Evolutionary conservation across 2,888 invertebrate species (phyloP).

Genomic region (Ectemnius lituratus): DNA sequence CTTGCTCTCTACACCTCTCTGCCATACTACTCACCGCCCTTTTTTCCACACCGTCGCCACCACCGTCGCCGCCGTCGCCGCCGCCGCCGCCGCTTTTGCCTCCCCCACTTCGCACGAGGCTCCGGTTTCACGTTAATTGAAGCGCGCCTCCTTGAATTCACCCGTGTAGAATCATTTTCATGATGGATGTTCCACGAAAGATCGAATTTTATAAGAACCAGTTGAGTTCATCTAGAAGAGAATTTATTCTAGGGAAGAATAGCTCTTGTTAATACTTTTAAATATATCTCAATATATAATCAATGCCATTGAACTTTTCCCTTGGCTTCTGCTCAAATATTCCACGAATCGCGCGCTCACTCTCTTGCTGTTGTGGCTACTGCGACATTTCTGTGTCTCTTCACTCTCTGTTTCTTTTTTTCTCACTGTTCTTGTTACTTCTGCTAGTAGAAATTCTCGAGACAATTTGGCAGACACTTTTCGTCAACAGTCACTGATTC

Average conservation of each 20-base stretch:
- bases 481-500: too few species aligned
- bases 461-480: too few species aligned
- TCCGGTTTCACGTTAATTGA: slow-evolving; percentile 6
- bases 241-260: too few species aligned
- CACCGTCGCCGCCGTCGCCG: too few species aligned
- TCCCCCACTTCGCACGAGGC: slow-evolving; percentile 5
- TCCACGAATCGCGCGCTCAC: background rate
- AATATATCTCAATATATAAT: background rate
- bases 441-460: too few species aligned
- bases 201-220: background rate
- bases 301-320: background rate
- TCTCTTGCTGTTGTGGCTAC: background rate
- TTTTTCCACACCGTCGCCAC: background rate
- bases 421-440: background rate
- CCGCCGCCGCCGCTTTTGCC: too few species aligned
- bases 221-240: background rate
- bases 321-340: background rate
- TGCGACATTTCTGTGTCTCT: background rate
- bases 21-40: too few species aligned
- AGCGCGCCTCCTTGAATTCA: background rate
- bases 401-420: background rate
- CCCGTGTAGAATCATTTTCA: too few species aligned
- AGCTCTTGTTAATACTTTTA: background rate
- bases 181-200: too few species aligned
- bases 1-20: too few species aligned